Conservation (phyloP, 2,113 vertebrate genomes). For the Colaptes auratus region DNA sequence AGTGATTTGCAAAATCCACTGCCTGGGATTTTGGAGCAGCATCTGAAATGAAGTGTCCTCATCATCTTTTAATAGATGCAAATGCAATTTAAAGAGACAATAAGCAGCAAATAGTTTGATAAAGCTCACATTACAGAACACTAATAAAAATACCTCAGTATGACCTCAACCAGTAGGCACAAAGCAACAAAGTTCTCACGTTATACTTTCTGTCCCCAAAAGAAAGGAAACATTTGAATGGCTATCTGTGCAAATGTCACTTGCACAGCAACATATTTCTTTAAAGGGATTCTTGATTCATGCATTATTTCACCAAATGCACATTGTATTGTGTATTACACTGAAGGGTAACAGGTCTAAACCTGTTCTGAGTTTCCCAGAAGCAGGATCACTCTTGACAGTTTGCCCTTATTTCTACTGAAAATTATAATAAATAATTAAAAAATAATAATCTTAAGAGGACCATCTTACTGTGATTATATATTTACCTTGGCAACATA, state of each 20-base stretch:
- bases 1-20: conserved; percentile 47
- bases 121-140: background rate
- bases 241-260: background rate
- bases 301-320: background rate
- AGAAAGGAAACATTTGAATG: background rate
- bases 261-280: background rate
- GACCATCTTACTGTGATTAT: background rate
- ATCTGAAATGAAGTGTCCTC: conserved; percentile 32
- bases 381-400: background rate
- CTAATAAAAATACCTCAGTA: background rate
- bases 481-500: background rate
- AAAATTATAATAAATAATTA: background rate
- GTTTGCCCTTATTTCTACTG: background rate
- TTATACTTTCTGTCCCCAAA: background rate
- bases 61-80: background rate
- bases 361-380: background rate
- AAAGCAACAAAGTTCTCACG: background rate
- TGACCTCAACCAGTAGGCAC: background rate
- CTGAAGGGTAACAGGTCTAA: background rate
- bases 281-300: background rate
- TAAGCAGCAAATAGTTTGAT: background rate
- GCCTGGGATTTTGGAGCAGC: background rate
- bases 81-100: conserved; percentile 17
- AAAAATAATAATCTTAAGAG: background rate
- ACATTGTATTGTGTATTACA: background rate